A percentile compares a stretch with the other conserved stretches of the same genome.
Conservation (phyloP, 2,113 vertebrate species). For the Phainopepla nitens region DNA sequence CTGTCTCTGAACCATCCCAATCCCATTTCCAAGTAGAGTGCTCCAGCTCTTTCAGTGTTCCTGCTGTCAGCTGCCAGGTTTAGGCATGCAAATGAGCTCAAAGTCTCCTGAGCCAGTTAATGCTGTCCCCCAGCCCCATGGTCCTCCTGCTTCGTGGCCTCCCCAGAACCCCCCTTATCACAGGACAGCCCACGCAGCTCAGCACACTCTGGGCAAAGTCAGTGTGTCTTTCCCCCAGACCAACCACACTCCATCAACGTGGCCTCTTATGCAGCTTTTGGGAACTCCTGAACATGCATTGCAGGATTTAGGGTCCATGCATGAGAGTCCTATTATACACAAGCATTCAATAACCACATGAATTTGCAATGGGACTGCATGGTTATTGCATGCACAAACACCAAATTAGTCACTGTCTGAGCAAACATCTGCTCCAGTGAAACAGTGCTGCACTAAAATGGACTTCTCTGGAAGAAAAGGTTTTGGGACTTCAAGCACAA, state of each 20-base stretch:
- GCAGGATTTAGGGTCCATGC: neutral
- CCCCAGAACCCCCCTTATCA: too few species aligned
- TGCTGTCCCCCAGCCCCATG: accelerated
- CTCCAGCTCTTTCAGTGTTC: neutral
- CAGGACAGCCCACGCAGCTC: accelerated
- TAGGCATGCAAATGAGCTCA: neutral
- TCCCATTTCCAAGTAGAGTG: neutral
- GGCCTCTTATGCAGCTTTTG: neutral
- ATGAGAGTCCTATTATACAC: neutral
- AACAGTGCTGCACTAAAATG: neutral
- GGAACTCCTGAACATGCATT: neutral
- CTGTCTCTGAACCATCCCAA: neutral
- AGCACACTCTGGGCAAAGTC: neutral
- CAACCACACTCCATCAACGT: neutral
- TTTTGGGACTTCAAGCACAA: accelerated
- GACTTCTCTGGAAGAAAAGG: neutral
- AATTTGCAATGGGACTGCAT: neutral
- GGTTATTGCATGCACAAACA: neutral
- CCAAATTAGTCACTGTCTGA: neutral
- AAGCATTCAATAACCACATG: neutral
- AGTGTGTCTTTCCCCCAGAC: neutral
- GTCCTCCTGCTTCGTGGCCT: neutral
- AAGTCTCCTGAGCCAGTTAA: neutral
- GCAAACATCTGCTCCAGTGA: neutral
- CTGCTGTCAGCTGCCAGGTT: neutral